These are phyloP conservation scores for Siniperca scherzeri DNA, from an alignment of 2,797 vertebrate species.

Conservation along the genomic window DNA sequence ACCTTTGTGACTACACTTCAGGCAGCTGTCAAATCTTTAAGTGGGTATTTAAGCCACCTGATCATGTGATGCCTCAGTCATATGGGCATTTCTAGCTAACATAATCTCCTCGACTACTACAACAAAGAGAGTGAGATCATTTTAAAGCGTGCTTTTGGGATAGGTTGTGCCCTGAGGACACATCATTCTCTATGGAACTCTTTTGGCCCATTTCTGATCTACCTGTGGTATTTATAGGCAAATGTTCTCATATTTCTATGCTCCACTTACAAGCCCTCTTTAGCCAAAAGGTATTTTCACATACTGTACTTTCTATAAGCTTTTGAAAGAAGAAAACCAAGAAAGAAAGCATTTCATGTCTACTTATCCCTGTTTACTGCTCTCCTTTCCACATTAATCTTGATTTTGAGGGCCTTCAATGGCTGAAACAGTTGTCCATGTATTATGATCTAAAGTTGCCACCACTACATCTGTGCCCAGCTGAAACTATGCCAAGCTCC, in stretches of 20 bases:
- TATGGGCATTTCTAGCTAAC: not conserved
- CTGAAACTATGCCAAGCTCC: conserved; percentile 35
- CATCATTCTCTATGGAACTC: conserved; percentile 49
- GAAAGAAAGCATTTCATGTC: not conserved
- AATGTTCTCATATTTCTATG: conserved; percentile 59
- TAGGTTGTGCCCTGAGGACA: conserved; percentile 60
- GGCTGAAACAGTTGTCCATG: conserved; percentile 16
- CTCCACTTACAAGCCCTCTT: conserved; percentile 65
- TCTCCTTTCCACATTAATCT: conserved; percentile 8
- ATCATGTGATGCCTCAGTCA: conserved; percentile 22
- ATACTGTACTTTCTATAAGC: not conserved
- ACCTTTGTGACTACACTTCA: conserved; percentile 7
- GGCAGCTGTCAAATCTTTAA: conserved; percentile 36
- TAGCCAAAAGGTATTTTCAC: conserved; percentile 51
- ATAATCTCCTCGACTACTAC: not conserved
- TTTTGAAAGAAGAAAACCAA: not conserved
- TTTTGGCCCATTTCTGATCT: conserved; percentile 71
- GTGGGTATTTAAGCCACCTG: conserved; percentile 6
- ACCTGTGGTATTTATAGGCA: conserved; percentile 75
- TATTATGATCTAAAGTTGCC: conserved; percentile 14
- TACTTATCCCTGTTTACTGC: not conserved
- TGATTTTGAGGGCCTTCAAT: not conserved
- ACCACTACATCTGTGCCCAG: conserved; percentile 29
- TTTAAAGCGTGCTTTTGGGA: conserved; percentile 59
- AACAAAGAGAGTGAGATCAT: conserved; percentile 33